Evolutionary conservation across 1,140 invertebrate genomes (phyloP), one percentile per base, ranked within the genome.

Genomic region (Samia ricini): DNA sequence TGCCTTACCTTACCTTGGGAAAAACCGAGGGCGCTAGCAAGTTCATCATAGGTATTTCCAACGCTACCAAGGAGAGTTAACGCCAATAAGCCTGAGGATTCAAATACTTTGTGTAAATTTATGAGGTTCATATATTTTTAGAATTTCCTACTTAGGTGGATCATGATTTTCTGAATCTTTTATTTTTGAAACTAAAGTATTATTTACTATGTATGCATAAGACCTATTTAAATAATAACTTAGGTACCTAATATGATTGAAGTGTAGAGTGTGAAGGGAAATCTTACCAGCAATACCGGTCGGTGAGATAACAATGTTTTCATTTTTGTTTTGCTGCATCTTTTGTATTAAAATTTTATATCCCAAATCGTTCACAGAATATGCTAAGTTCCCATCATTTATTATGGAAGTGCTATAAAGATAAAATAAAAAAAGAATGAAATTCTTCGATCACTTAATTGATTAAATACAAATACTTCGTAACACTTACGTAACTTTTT

Each of bases 31-130:
- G 93, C 81, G 6, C 80, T 85, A 1, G 91, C 78, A 42, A 95
- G 90, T 87, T 96, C 94, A n/a, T 93, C 79, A 72, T 94, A 94
- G 20, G 95, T 95, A 64, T 84, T 89, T 19, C 94, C 94, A 33
- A 91, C 91, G 29, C 94, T 93, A 56, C 94, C 95, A 5, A 95
- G 82, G 5, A 95, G 85, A 2, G 94, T 88, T 77, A 96, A 91
- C 20, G 93, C 92, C 70, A 96, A 76, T 21, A 94, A 92, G 60
- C 92, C 92, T 92, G 74, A 71, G 42, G 19, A 22, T 2, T n/a
- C n/a, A n/a, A 15, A 49, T 23, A 49, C 10, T 24, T 42, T 4
- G 12, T 42, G 4, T 42, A 42, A 42, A 42, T 42, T 42, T 15
- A 15, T 42, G 33, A 26, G 8, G 26, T n/a, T n/a, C n/a, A n/a